Evolutionary conservation across 2,888 invertebrate species (phyloP).

Genomic region (Blastobasis lacticolella): DNA sequence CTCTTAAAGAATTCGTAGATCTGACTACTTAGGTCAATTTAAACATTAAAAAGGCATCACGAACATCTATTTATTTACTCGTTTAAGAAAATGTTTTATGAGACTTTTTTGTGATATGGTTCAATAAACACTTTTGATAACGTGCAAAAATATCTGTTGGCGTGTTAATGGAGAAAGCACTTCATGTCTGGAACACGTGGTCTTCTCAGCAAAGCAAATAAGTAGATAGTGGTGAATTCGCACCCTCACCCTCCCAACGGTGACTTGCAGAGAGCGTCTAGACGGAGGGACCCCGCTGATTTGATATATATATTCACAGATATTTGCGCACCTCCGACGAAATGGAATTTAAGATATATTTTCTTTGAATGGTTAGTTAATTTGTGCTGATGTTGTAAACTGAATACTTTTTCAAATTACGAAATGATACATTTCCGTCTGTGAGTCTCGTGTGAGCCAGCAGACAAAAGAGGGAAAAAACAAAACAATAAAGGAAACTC

Average conservation of each 20-base stretch:
- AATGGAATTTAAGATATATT: conserved; percentile 7
- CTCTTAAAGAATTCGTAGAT: conserved; percentile 32
- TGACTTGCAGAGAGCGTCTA: conserved; percentile 68
- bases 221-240: conserved; percentile 58
- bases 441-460: too few relatives aligned
- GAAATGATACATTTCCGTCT: too few relatives aligned
- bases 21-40: conserved; percentile 21
- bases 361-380: too few relatives aligned
- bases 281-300: conserved; percentile 58
- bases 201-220: conserved; percentile 61
- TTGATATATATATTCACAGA: conserved; percentile 14
- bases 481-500: conserved; percentile 15
- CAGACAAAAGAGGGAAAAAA: conserved; percentile 23
- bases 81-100: not conserved
- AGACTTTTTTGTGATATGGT: not conserved
- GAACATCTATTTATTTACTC: conserved; percentile 4
- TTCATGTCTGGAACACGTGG: conserved; percentile 53
- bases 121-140: not conserved
- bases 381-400: too few relatives aligned
- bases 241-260: conserved; percentile 60
- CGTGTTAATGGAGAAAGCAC: conserved; percentile 30
- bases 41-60: conserved; percentile 15
- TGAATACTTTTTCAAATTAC: too few relatives aligned
- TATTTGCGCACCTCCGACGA: conserved; percentile 8
- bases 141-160: conserved; percentile 5